Evolutionary conservation across 2,888 invertebrate species (phyloP).

Genomic region (Gortyna flavago): DNA sequence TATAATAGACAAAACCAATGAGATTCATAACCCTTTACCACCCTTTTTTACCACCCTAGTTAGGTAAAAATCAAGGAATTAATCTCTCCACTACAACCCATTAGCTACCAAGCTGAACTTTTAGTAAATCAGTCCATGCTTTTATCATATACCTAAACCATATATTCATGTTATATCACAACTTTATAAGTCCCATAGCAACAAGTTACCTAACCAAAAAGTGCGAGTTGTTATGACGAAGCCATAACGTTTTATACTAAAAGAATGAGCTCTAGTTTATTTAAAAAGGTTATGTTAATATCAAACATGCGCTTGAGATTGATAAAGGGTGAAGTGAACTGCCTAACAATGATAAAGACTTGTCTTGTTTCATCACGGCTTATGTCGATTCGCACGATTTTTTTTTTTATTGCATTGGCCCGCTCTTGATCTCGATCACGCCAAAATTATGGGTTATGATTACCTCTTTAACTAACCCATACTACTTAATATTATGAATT

Average conservation of each 20-base stretch:
- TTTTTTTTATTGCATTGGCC: too few species aligned
- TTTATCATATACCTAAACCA: not conserved
- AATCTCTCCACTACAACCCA: not conserved
- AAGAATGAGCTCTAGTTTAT: slow-evolving; percentile 39
- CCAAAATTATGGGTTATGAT: too few species aligned
- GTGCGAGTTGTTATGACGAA: slow-evolving; percentile 44
- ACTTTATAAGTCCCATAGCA: slow-evolving; percentile 33
- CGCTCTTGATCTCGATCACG: too few species aligned
- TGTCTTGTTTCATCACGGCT: not conserved
- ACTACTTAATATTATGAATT: too few species aligned
- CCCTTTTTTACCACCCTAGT: fast-evolving
- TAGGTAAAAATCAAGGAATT: not conserved
- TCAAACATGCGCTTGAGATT: slow-evolving; percentile 13
- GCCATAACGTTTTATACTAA: slow-evolving; percentile 47
- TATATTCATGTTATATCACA: slow-evolving; percentile 31
- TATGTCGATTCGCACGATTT: not conserved
- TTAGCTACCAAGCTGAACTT: not conserved
- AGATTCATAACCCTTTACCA: too few species aligned
- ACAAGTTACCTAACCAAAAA: slow-evolving; percentile 51
- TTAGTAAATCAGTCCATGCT: not conserved
- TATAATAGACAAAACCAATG: not conserved
- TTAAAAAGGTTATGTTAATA: slow-evolving; percentile 32
- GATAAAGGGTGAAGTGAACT: slow-evolving; percentile 7
- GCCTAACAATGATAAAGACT: not conserved
- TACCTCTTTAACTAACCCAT: too few species aligned